Conservation (phyloP, 2,888 invertebrate genomes). For the Saturnia pavonia region DNA sequence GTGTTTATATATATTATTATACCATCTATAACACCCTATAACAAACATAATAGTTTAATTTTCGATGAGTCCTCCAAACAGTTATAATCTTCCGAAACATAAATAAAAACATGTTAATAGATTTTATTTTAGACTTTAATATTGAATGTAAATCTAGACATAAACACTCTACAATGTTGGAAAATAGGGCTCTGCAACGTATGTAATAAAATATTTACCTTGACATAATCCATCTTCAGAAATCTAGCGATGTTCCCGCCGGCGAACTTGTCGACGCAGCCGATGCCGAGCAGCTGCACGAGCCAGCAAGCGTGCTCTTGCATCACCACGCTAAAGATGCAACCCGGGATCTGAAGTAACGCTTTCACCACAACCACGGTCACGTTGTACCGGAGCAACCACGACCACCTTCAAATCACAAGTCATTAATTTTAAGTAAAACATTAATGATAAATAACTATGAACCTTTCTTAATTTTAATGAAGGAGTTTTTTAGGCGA, state of each 20-base stretch:
- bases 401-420: constrained; percentile 87
- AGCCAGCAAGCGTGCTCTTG: constrained; percentile 85
- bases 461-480: too few relatives aligned
- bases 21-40: too few relatives aligned
- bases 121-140: too few relatives aligned
- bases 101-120: too few relatives aligned
- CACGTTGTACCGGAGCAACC: constrained; percentile 94
- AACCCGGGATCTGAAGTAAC: constrained; percentile 94
- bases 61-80: too few relatives aligned
- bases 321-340: constrained; percentile 87
- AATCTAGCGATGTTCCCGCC: constrained; percentile 69
- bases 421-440: background rate
- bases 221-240: constrained; percentile 64
- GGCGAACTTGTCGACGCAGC: constrained; percentile 90
- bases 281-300: constrained; percentile 94
- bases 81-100: too few relatives aligned
- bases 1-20: too few relatives aligned
- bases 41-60: too few relatives aligned
- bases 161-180: too few relatives aligned
- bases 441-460: background rate
- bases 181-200: background rate
- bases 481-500: too few relatives aligned
- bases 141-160: too few relatives aligned
- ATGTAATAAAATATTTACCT: constrained; percentile 41
- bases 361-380: constrained; percentile 94